Base-by-base conservation (phyloP, 2,797 vertebrate species). In the Anguilla megastoma region DNA sequence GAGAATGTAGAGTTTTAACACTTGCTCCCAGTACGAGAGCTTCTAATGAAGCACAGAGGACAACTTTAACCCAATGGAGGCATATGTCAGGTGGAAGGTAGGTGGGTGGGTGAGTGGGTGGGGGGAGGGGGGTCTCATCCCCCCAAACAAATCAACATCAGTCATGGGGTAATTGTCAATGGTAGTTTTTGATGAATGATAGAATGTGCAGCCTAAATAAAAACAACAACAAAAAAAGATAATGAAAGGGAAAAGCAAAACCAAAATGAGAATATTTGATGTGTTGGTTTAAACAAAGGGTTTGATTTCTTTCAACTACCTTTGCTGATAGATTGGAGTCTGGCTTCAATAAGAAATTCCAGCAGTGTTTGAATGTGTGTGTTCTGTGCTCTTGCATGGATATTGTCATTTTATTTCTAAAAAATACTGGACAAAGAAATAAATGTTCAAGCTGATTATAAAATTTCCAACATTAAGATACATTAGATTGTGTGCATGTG, bases 1-100 rank as follows among this genome's bases (percentile, higher is more conserved):
- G 98, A 97, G 97, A 99, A 98, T 97, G 95, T 98, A 94, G 95
- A 98, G 96, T 98, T 98, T 99, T 98, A 98, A 97, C 97, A 98
- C 98, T 97, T 97, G 92, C 95, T 94, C 94, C 92, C 84, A 90
- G 94, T 94, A 97, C 96, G 96, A 97, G 97, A 96, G 93, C 94
- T 48, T 82, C 96, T 95, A 94, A 96, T 96, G 96, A 95, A 93
- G 96, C 93, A 92, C 89, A 91, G 92, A 95, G 94, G 95, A 94
- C 94, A 95, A 92, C 93, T 94, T 94, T 89, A 90, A 94, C 93
- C 93, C 94, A 94, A 94, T 88, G 74, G 88, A 92, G 92, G 92
- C 93, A 90, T 91, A 89, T 89, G 93, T 93, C 93, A 92, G 79
- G 89, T 69, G 45, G 45, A 76, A 45, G 14, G 21, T 30, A 3